Conservation (phyloP, 2,888 invertebrate species). For the Eristalis arbustorum region DNA sequence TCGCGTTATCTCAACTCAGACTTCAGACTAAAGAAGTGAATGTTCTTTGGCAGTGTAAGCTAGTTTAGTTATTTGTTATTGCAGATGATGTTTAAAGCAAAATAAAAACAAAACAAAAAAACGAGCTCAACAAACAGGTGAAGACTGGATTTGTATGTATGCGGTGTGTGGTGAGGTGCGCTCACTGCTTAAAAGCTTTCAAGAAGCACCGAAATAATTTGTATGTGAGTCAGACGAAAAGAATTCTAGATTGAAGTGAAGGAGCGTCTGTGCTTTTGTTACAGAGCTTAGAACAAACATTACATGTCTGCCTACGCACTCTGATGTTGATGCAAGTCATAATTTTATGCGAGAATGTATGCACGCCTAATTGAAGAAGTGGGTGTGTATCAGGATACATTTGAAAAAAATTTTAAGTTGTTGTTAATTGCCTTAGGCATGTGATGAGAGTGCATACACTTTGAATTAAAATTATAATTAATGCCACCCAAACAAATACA, state of each 20-base stretch:
- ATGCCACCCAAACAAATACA: no score
- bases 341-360: no score
- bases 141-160: background rate
- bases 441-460: no score
- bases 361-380: no score
- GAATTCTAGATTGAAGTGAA: background rate
- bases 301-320: background rate
- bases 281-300: background rate
- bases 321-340: no score
- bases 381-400: no score
- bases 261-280: background rate
- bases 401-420: no score
- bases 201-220: background rate
- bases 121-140: background rate
- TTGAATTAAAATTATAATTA: no score
- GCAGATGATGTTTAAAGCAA: background rate
- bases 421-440: no score
- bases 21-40: constrained; percentile 32
- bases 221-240: background rate
- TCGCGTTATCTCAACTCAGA: constrained; percentile 23
- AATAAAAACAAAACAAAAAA: background rate
- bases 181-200: background rate
- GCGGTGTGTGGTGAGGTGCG: background rate
- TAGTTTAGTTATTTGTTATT: constrained; percentile 16
- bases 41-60: constrained; percentile 40